Conservation (phyloP, 1,140 invertebrate genomes). For the Antheraea mylitta region DNA sequence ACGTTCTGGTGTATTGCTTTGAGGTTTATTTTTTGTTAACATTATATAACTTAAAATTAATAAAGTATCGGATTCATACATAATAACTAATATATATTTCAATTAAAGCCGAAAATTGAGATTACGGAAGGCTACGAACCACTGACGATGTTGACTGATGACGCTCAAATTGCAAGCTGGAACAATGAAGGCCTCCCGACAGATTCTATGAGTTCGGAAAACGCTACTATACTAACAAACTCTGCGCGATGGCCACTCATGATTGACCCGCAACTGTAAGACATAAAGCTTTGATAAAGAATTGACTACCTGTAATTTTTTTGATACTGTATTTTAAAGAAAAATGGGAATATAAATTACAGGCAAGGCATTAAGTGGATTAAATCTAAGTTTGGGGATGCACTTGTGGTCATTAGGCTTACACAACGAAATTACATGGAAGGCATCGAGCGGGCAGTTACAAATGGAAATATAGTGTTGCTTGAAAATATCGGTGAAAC, state of each 20-base stretch:
- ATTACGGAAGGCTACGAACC: conserved; percentile 89
- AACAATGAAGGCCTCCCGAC: conserved; percentile 96
- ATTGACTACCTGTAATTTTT: no score
- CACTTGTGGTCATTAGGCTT: conserved; percentile 87
- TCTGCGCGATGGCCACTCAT: conserved; percentile 96
- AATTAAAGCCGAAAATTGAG: conserved; percentile 84
- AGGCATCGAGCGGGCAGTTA: conserved; percentile 89
- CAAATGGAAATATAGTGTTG: conserved; percentile 86
- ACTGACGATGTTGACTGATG: conserved; percentile 91
- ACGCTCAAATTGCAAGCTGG: conserved; percentile 94
- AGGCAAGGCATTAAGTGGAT: conserved; percentile 98
- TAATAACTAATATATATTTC: background rate
- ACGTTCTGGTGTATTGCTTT: no score
- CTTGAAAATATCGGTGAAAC: conserved; percentile 95
- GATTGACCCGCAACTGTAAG: conserved; percentile 92
- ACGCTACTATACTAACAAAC: conserved; percentile 94
- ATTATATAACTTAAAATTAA: background rate
- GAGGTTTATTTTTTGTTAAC: background rate
- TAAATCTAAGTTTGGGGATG: conserved; percentile 88
- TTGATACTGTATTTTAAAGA: no score
- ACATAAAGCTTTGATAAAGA: conserved; percentile 9
- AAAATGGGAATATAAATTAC: conserved; percentile 10
- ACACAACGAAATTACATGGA: conserved; percentile 92
- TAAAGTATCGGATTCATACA: no score
- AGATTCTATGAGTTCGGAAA: conserved; percentile 96